These are phyloP conservation scores for Rhizoglyphus robini DNA, from an alignment of 1,140 invertebrate species.

Conservation along the genomic window DNA sequence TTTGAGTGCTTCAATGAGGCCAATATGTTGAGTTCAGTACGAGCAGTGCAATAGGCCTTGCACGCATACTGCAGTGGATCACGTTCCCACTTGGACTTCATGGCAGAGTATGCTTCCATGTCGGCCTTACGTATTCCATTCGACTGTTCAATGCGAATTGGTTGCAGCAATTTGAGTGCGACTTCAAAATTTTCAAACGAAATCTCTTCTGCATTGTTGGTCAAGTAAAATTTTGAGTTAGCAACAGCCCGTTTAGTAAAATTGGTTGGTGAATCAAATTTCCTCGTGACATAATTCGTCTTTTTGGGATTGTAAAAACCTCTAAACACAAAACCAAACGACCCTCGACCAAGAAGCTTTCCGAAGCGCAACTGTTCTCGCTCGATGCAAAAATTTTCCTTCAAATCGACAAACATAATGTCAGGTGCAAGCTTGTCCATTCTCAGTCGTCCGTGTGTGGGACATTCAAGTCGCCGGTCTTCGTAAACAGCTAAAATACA, in stretches of 20 bases:
- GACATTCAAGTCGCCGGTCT: constrained; percentile 52
- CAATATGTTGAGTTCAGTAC: constrained; percentile 86
- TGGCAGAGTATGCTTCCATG: constrained; percentile 62
- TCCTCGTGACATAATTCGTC: not conserved
- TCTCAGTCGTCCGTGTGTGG: constrained; percentile 53
- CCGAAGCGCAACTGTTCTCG: constrained; percentile 63
- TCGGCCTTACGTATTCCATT: constrained; percentile 53
- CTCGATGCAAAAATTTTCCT: constrained; percentile 57
- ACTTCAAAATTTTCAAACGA: constrained; percentile 42
- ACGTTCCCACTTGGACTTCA: constrained; percentile 73
- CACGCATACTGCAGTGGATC: constrained; percentile 79
- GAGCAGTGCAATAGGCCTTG: constrained; percentile 85
- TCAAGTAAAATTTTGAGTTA: constrained; percentile 5
- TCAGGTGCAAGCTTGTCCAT: constrained; percentile 67
- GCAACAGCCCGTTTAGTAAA: constrained; percentile 1
- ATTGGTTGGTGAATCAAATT: not conserved
- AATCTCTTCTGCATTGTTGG: not conserved
- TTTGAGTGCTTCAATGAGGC: constrained; percentile 84
- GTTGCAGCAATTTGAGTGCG: constrained; percentile 89
- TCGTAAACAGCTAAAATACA: constrained; percentile 76
- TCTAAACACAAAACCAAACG: constrained; percentile 92
- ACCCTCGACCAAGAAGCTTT: constrained; percentile 74
- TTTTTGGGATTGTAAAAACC: constrained; percentile 49
- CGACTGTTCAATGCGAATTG: constrained; percentile 62
- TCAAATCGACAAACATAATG: constrained; percentile 73